Conservation (phyloP, 30 jellyfish, hydroid and myxozoan genomes). For the Aurelia sp. region DNA sequence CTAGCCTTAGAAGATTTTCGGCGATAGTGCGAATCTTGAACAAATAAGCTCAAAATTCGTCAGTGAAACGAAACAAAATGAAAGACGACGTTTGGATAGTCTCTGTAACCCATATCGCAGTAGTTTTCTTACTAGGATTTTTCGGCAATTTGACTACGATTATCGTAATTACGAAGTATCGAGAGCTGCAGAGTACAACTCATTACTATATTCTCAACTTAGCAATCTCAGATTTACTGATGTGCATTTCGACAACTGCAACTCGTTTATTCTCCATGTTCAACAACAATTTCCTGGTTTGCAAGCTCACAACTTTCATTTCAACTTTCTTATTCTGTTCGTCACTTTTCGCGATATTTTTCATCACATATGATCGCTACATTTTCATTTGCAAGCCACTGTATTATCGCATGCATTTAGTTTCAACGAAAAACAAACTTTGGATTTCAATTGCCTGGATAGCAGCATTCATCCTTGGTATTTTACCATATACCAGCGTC, state of each 20-base stretch:
- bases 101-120: neutral
- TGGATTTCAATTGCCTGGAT: slow-evolving; percentile 43
- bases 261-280: slow-evolving; percentile 2
- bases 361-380: slow-evolving; percentile 66
- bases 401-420: slow-evolving; percentile 28
- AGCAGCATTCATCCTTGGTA: slow-evolving; percentile 18
- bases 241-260: slow-evolving; percentile 32
- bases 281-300: neutral
- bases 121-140: slow-evolving; percentile 21
- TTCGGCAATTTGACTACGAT: slow-evolving; percentile 62
- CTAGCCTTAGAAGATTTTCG: too few relatives aligned
- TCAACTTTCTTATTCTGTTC: slow-evolving; percentile 40
- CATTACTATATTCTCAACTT: slow-evolving; percentile 51
- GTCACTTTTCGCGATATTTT: slow-evolving; percentile 51
- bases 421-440: slow-evolving; percentile 6
- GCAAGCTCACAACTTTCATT: slow-evolving; percentile 22
- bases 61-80: too few relatives aligned
- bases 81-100: too few relatives aligned
- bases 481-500: slow-evolving; percentile 26
- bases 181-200: slow-evolving; percentile 40
- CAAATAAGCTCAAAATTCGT: too few relatives aligned
- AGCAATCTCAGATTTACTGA: slow-evolving; percentile 54
- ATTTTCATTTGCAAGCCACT: slow-evolving; percentile 58
- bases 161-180: slow-evolving; percentile 21
- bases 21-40: too few relatives aligned